phyloP scores from a whole-genome alignment of 2,113 vertebrate species.

The Orientallactaga bullata region DNA sequence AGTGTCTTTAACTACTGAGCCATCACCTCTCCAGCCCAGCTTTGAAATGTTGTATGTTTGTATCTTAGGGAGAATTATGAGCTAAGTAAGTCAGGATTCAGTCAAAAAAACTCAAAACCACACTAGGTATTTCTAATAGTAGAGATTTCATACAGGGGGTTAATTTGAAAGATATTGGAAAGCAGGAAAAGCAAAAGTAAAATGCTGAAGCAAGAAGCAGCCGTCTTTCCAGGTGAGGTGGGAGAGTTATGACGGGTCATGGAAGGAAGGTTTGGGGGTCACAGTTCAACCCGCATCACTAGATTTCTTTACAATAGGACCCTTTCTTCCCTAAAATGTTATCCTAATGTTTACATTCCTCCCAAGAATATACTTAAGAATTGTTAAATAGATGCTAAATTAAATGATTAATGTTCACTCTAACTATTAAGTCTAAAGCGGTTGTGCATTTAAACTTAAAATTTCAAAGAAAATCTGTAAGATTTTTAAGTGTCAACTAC shows the following conservation, averaged over 20 bases:
- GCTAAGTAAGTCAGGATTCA: neutral
- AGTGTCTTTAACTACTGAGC: no score
- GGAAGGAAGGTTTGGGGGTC: neutral
- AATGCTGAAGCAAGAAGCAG: neutral
- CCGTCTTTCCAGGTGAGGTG: neutral
- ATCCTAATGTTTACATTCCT: neutral
- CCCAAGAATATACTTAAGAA: neutral
- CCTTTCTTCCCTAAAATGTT: neutral
- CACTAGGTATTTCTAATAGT: neutral
- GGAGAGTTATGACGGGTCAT: no score
- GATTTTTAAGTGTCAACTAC: slow-evolving; percentile 39
- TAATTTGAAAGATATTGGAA: neutral
- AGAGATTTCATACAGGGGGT: neutral
- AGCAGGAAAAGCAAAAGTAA: neutral
- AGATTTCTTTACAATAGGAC: neutral
- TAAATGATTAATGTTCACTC: neutral
- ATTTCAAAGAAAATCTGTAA: slow-evolving; percentile 36
- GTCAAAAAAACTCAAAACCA: neutral
- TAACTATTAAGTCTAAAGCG: neutral
- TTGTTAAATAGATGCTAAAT: slow-evolving; percentile 3
- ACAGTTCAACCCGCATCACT: neutral
- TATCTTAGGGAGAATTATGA: slow-evolving; percentile 6
- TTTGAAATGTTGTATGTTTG: slow-evolving; percentile 27
- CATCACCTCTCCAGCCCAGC: neutral
- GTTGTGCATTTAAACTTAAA: slow-evolving; percentile 35